These are phyloP conservation scores for Echinops telfairi DNA, from an alignment of 2,113 vertebrate species.

Conservation along the genomic window DNA sequence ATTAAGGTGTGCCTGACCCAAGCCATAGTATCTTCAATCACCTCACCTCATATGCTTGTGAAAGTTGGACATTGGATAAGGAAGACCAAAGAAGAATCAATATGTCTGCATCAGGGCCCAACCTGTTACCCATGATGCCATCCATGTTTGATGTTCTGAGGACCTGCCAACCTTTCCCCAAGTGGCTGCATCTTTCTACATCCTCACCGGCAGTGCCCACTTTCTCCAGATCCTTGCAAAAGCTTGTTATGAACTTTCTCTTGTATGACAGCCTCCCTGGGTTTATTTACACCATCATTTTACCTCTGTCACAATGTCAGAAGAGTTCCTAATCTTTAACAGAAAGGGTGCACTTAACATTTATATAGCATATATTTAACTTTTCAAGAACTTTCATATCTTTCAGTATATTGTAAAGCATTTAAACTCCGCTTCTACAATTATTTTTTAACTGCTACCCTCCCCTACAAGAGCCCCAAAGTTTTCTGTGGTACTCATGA, in stretches of 20 bases:
- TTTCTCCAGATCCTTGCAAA: not conserved
- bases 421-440: not conserved
- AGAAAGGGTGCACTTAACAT: not conserved
- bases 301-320: not conserved
- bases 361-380: not conserved
- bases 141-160: not conserved
- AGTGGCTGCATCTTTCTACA: not conserved
- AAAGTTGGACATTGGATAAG: no score
- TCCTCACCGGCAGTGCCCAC: not conserved
- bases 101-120: no score
- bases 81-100: no score
- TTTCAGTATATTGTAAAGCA: not conserved
- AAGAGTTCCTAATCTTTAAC: not conserved
- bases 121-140: no score
- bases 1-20: no score
- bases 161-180: conserved; percentile 22
- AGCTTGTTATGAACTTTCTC: not conserved
- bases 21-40: no score
- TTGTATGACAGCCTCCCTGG: not conserved
- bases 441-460: not conserved
- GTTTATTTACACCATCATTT: not conserved
- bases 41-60: no score
- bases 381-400: not conserved
- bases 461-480: not conserved
- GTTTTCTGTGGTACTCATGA: not conserved